A percentile compares a stretch with the other conserved stretches of the same genome.
These are phyloP conservation scores for Microctonus hyperodae DNA, from an alignment of 2,888 invertebrate species.

Conservation along the genomic window DNA sequence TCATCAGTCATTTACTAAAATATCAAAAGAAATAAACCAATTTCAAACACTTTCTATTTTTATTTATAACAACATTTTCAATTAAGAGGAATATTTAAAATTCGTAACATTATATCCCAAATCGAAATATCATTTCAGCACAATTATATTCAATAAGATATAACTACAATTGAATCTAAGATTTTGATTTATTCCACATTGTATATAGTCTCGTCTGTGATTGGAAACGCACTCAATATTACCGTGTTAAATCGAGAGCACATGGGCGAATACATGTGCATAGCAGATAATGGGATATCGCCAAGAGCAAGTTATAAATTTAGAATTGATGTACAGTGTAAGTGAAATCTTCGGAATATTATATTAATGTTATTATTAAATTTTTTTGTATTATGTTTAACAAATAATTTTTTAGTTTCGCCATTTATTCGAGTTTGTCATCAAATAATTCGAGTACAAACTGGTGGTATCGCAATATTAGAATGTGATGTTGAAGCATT, in stretches of 20 bases:
- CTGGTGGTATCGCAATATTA: slow-evolving; percentile 74
- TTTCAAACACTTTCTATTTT: background rate
- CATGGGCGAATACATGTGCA: slow-evolving; percentile 79
- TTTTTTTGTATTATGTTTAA: background rate
- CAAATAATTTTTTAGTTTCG: slow-evolving; percentile 70
- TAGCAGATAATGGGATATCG: slow-evolving; percentile 86
- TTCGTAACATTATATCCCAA: too few relatives aligned
- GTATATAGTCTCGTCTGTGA: slow-evolving; percentile 56
- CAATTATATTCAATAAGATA: too few relatives aligned
- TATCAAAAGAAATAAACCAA: background rate
- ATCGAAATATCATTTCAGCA: too few relatives aligned
- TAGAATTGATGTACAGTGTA: slow-evolving; percentile 89
- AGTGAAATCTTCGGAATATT: slow-evolving; percentile 59
- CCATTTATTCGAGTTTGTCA: slow-evolving; percentile 83
- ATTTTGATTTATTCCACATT: slow-evolving; percentile 10
- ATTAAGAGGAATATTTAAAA: too few relatives aligned
- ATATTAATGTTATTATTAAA: background rate
- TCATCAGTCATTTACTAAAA: background rate
- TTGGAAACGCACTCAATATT: slow-evolving; percentile 80
- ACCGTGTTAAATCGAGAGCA: slow-evolving; percentile 77
- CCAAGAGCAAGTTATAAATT: slow-evolving; percentile 83
- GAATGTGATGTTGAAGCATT: slow-evolving; percentile 90
- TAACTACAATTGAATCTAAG: slow-evolving; percentile 6
- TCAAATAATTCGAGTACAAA: slow-evolving; percentile 76
- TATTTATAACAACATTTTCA: background rate